Evolutionary conservation across 2,888 invertebrate genomes (phyloP).

Genomic region (Timandra comae): DNA sequence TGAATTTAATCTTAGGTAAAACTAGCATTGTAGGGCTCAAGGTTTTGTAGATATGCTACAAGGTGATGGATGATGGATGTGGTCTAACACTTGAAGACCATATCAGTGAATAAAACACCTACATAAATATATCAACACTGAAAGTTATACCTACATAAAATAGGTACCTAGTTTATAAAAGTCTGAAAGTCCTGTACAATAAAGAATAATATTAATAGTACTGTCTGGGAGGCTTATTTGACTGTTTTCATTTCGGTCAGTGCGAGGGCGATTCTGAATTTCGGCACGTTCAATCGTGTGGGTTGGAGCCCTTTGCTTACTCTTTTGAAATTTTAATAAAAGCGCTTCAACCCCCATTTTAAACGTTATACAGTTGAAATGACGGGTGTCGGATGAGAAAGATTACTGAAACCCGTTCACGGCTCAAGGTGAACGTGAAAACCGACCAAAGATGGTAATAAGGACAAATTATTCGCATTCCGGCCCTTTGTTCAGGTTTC

Average conservation of each 20-base stretch:
- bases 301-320: conserved; percentile 12
- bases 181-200: too few species aligned
- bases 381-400: conserved; percentile 32
- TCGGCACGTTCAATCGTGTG: conserved; percentile 17
- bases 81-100: too few species aligned
- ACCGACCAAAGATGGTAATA: conserved; percentile 53
- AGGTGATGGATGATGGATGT: too few species aligned
- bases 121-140: too few species aligned
- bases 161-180: too few species aligned
- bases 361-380: conserved; percentile 24
- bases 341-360: conserved; percentile 24
- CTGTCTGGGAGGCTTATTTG: not conserved
- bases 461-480: conserved; percentile 65
- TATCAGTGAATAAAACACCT: too few species aligned
- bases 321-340: conserved; percentile 34
- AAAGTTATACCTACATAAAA: too few species aligned
- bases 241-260: conserved; percentile 5
- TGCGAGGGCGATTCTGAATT: conserved; percentile 9
- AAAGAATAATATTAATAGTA: too few species aligned
- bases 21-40: too few species aligned
- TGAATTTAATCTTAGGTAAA: too few species aligned
- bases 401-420: conserved; percentile 57
- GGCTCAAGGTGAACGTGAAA: conserved; percentile 60
- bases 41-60: too few species aligned
- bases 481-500: conserved; percentile 60